Percentiles rank a stretch among this genome's conserved stretches.
Evolutionary conservation across 1,140 invertebrate species (phyloP).

Genomic region (Drosophila nikananu): DNA sequence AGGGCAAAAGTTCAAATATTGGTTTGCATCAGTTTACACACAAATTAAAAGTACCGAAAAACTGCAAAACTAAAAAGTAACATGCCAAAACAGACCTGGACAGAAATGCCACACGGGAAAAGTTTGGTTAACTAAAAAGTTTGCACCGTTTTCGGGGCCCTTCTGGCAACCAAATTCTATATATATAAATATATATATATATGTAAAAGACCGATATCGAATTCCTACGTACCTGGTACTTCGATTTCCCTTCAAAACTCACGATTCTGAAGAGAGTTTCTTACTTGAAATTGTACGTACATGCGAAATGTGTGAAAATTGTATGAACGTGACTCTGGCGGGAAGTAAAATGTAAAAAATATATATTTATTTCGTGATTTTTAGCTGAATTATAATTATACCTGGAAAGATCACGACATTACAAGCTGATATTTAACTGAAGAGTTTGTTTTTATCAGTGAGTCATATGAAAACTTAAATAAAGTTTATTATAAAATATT

Average conservation of each 20-base stretch:
- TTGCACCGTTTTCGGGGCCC: slow-evolving; percentile 25
- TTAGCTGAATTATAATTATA: background rate
- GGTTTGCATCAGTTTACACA: slow-evolving; percentile 75
- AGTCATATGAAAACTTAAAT: background rate
- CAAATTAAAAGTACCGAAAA: slow-evolving; percentile 67
- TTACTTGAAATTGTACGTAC: background rate
- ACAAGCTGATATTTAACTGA: background rate
- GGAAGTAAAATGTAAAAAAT: background rate
- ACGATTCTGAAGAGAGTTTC: slow-evolving; percentile 10
- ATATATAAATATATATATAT: background rate
- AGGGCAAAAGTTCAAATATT: slow-evolving; percentile 76
- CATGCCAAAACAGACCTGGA: slow-evolving; percentile 24
- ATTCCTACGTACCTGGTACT: slow-evolving; percentile 24
- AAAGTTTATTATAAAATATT: background rate
- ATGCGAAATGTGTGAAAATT: slow-evolving; percentile 10
- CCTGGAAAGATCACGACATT: background rate
- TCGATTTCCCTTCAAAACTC: slow-evolving; percentile 4
- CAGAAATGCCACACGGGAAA: slow-evolving; percentile 41
- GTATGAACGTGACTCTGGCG: slow-evolving; percentile 13
- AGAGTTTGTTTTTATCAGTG: background rate
- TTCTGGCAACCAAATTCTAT: slow-evolving; percentile 8
- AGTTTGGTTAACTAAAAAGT: slow-evolving; percentile 64
- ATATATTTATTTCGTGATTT: slow-evolving; percentile 9
- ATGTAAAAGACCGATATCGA: background rate
- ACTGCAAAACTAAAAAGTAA: slow-evolving; percentile 33